Evolutionary conservation across 2,888 invertebrate species (phyloP), one percentile per base, ranked within the genome.

Genomic region (Gisinianus flammeolus): DNA sequence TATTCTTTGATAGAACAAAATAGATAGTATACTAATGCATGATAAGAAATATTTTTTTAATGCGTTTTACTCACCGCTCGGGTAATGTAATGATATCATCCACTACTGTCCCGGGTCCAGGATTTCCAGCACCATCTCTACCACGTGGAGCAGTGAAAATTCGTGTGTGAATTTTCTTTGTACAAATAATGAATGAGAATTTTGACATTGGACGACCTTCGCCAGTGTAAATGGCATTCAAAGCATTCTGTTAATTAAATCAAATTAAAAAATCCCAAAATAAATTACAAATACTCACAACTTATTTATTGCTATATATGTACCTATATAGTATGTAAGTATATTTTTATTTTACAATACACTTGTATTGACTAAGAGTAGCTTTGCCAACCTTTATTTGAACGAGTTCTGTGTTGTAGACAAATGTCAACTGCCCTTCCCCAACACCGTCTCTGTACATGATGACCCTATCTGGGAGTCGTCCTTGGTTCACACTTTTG

Each of bases 71-170:
- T n/a, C 24, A 93, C 84, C 87, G 87, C 19, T 87, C 91, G 0
- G 95, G 95, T 78, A 92, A 87, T 0, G 97, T 97, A 0, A 97
- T 91, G 0, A 92, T 90, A 83, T 93, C 92, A 86, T 98, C 97
- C 0, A 96, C 92, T 2, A 97, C 89, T 0, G 96, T 96, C 1
- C 97, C 97, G 0, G 97, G 93, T 0, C 89, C 89, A 0, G 97
- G 96, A 82, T 90, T 90, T 2, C 54, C 52, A 19, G 31, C 4
- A 22, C 33, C 26, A 26, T 68, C 30, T n/a, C 28, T 33, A 16
- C 28, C n/a, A 8, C 24, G n/a, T 2, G 10, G 4, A 56, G 44
- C 62, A 26, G 26, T 24, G 31, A 82, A 79, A 12, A 82, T 64
- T 12, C 83, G 78, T 0, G 84, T 78, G 69, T 83, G 80, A 22